Base-by-base conservation (phyloP, 2,113 vertebrate genomes). In the Ammodytes dubius region DNA sequence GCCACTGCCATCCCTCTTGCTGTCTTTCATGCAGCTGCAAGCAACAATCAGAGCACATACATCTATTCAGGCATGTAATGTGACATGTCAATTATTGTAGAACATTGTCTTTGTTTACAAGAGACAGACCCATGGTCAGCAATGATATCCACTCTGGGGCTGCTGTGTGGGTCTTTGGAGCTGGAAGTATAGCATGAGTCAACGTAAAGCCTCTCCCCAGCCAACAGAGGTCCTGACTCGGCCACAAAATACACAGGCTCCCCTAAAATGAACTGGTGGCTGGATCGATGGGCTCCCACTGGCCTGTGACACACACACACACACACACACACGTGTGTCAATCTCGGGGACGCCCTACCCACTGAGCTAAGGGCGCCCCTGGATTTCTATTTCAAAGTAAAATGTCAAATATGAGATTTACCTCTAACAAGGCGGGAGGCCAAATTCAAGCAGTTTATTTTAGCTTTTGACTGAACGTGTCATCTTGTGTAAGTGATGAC, bases 1-100 rank as follows among this genome's bases (percentile, higher is more conserved):
- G 53, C 19, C 67, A 81, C 94, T 95, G 43, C 81, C 87, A 0
- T 73, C 60, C 60, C 88, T 90, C 59, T 49, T 76, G 82, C 94
- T 93, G 85, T 95, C 93, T 13, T 50, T 74, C 91, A 95, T 91
- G 69, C 94, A 95, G 52, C 94, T 95, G 61, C n/a, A 79, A 54
- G 35, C 0, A 77, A 46, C 66, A 72, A 64, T 13, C 42, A 70
- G 4, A 49, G 39, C 13, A 66, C 14, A 47, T 43, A 39, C 39
- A 43, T 9, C 3, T 45, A 11, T 59, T 1, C 49, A 59, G 17
- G 37, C 13, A 53, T 40, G 4, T 17, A 13, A 42, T 53, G 54
- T 19, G 1, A n/a, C 19, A 19, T 47, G 58, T 3, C 4, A 37
- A 17, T 45, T 13, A 64, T 14, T 35, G 15, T 4, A n/a, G 45